Conservation (phyloP, 2,113 vertebrate species). For the Crotalus tigris region DNA sequence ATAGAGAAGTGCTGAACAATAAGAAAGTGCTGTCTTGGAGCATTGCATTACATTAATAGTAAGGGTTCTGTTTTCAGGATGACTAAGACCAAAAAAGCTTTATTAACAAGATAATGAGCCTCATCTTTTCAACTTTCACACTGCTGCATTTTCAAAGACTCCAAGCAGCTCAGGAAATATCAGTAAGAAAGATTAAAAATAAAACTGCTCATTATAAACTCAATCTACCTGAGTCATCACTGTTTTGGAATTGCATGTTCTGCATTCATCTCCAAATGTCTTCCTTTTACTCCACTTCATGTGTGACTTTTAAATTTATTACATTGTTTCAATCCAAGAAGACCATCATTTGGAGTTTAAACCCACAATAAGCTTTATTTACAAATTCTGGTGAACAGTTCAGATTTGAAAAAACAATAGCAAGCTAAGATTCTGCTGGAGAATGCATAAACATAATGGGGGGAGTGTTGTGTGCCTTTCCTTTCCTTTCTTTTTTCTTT, state of each 20-base stretch:
- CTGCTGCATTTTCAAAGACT: background rate
- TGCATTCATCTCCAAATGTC: background rate
- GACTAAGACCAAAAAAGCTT: background rate
- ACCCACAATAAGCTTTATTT: background rate
- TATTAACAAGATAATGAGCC: background rate
- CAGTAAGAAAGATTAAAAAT: background rate
- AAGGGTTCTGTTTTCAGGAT: background rate
- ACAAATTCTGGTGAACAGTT: background rate
- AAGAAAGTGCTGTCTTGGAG: background rate
- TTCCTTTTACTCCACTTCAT: background rate
- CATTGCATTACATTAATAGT: background rate
- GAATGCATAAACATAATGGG: background rate
- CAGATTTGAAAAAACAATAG: background rate
- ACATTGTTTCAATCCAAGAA: background rate
- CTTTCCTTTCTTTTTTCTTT: background rate
- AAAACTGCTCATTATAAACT: background rate
- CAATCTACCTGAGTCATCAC: background rate
- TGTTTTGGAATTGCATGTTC: background rate
- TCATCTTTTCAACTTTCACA: background rate
- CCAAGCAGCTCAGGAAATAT: background rate
- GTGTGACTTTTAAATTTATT: background rate
- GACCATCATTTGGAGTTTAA: background rate
- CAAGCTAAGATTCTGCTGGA: background rate
- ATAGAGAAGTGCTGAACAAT: background rate
- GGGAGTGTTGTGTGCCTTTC: background rate